Evolutionary conservation across 2,113 vertebrate species (phyloP), one percentile per base, ranked within the genome.

Genomic region (Merops nubicus): DNA sequence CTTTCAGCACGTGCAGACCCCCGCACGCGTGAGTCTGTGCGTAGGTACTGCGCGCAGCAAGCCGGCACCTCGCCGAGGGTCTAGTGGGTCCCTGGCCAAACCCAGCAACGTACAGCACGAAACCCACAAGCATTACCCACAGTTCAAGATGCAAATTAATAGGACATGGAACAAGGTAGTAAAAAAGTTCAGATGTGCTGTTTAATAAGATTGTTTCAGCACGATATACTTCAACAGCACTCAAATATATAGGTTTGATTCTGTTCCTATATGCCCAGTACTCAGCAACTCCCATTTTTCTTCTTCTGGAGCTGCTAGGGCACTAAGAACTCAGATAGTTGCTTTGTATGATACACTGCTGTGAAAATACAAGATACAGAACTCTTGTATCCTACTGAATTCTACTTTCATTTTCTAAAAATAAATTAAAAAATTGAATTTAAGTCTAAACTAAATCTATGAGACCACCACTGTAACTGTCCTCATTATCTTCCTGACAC

Each of bases 1-100:
- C 45, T 43, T 57, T 5, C 6, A 40, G 40, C 3, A n/a, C 38
- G 4, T 0, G 9, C 33, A 51, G 48, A 51, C 34, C 8, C 45
- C 11, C 17, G 45, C 28, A 11, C 0, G 1, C 2, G 25, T 6
- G 33, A 43, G 38, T 31, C 15, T 2, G 1, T 17, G 34, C 10
- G 34, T 14, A 12, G 7, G 33, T 6, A 21, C 26, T 12, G 36
- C 16, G 2, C 2, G 28, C 38, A 31, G 68, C 26, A 26, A 70
- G 50, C 68, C 75, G 73, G 47, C 60, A 28, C 47, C 38, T 22
- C 4, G 5, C 69, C 33, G 4, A 28, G n/a, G 17, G 17, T 2
- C 5, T 2, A 13, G 7, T 23, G n/a, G 6, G 14, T 84, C 78
- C 78, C 88, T 51, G 26, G 29, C 2, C 65, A 89, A 82, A 72